phyloP scores from a whole-genome alignment of 2,888 invertebrate species.

The Drepanosiphum platanoidis region DNA sequence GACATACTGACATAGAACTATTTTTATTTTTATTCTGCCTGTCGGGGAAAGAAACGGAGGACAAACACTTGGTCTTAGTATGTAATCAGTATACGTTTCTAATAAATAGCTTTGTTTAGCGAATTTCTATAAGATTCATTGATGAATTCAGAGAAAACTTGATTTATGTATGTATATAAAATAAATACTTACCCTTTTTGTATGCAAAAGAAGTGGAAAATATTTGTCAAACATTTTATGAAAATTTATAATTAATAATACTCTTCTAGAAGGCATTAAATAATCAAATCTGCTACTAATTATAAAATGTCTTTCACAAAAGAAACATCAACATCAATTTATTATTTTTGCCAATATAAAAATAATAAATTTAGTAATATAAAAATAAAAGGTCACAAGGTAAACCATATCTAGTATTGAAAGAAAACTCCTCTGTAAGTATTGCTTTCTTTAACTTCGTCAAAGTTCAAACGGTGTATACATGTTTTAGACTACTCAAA shows the following conservation, averaged over 20 bases:
- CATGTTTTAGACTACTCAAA: slow-evolving; percentile 15
- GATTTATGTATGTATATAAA: slow-evolving; percentile 17
- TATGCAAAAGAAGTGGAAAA: background rate
- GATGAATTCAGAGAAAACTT: background rate
- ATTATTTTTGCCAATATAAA: slow-evolving; percentile 18
- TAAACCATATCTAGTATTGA: background rate
- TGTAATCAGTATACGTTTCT: background rate
- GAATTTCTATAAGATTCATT: background rate
- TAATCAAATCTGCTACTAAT: slow-evolving; percentile 9
- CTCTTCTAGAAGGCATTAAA: background rate
- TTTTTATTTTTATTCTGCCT: background rate
- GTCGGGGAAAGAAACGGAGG: background rate
- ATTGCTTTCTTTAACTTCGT: slow-evolving; percentile 13
- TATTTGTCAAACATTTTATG: slow-evolving; percentile 10
- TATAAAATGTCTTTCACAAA: slow-evolving; percentile 20
- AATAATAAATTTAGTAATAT: slow-evolving; percentile 29
- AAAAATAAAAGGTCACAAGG: slow-evolving; percentile 38
- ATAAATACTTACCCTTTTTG: background rate
- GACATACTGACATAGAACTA: no score
- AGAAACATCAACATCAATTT: background rate
- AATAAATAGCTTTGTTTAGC: background rate
- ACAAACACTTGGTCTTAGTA: background rate
- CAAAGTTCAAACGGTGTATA: slow-evolving; percentile 24
- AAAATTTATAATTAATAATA: slow-evolving; percentile 43
- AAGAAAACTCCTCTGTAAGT: background rate